Conservation (phyloP, 2,888 invertebrate genomes). For the Elmis aenea region DNA sequence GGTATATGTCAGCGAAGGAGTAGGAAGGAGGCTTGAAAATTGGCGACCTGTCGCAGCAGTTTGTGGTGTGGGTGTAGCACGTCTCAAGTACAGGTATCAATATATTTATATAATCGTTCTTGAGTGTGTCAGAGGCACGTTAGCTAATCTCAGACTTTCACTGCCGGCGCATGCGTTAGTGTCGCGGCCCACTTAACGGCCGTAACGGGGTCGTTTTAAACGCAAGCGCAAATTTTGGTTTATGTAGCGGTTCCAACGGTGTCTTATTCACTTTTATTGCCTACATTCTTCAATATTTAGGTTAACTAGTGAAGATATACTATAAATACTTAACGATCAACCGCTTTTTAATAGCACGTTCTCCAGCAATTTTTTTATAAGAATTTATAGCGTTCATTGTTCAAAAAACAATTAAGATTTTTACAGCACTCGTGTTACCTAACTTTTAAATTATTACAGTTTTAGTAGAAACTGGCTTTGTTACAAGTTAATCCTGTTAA, state of each 20-base stretch:
- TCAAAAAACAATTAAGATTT: no score
- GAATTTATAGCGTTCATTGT: no score
- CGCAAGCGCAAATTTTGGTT: conserved; percentile 21
- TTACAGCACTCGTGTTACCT: no score
- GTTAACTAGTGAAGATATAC: conserved; percentile 18
- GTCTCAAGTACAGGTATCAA: conserved; percentile 25
- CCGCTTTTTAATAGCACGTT: no score
- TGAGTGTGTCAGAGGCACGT: conserved; percentile 24
- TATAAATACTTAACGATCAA: no score
- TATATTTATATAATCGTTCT: conserved; percentile 31
- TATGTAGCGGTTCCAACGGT: conserved; percentile 20
- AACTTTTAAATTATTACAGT: no score
- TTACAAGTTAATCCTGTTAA: no score
- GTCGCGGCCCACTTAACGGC: conserved; percentile 24
- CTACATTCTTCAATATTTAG: conserved; percentile 20
- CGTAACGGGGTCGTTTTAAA: conserved; percentile 17
- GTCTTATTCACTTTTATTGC: conserved; percentile 24
- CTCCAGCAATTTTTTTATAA: no score
- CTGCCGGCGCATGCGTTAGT: conserved; percentile 26
- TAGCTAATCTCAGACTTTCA: conserved; percentile 33
- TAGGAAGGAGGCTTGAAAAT: no score
- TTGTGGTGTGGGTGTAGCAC: conserved; percentile 19
- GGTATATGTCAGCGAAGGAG: no score
- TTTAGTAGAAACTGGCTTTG: no score
- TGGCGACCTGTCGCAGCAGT: no score